Evolutionary conservation across 2,113 vertebrate species (phyloP).

Genomic region (Burhinus oedicnemus): DNA sequence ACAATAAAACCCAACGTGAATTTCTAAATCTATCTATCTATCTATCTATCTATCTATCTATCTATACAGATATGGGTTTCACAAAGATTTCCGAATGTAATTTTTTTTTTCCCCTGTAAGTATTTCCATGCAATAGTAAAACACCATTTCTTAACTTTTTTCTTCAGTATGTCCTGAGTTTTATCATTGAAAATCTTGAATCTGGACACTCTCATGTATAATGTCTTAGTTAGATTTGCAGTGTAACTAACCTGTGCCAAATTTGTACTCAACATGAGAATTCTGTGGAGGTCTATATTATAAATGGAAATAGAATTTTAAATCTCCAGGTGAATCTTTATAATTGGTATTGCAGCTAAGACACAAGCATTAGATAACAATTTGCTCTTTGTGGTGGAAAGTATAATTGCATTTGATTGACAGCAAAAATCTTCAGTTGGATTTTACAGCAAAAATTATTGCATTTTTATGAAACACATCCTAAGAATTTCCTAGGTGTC

Average conservation of each 20-base stretch:
- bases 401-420: background rate
- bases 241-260: background rate
- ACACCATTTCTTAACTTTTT: background rate
- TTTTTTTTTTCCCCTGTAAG: rapidly evolving
- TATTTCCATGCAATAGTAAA: background rate
- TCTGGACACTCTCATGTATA: background rate
- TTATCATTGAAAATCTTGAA: background rate
- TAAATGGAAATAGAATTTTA: background rate
- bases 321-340: background rate
- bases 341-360: background rate
- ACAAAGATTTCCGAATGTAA: background rate
- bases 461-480: background rate
- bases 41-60: background rate
- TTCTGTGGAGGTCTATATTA: background rate
- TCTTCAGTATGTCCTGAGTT: background rate
- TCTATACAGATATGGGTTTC: background rate
- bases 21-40: background rate
- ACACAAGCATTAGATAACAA: background rate
- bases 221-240: background rate
- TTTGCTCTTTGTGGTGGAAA: background rate
- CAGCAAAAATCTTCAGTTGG: background rate
- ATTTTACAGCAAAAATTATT: background rate
- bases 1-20: background rate
- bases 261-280: background rate
- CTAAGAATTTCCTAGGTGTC: background rate